phyloP scores from a whole-genome alignment of 2,797 vertebrate species.

The Fratercula arctica region DNA sequence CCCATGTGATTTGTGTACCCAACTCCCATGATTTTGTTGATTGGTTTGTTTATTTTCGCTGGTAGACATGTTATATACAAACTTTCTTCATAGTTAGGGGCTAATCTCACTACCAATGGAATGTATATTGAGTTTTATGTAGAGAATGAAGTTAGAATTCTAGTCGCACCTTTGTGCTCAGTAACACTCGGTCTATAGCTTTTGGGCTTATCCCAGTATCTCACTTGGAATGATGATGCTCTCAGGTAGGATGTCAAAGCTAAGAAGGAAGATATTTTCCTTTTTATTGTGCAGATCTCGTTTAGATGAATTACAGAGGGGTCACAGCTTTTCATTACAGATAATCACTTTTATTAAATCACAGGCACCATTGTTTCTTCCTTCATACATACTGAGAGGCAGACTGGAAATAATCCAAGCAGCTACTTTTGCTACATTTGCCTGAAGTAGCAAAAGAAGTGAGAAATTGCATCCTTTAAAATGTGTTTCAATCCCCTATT shows the following conservation, averaged over 20 bases:
- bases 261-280: neutral
- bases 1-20: neutral
- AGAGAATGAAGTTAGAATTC: neutral
- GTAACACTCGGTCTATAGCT: neutral
- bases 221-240: neutral
- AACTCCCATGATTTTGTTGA: neutral
- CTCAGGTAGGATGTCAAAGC: neutral
- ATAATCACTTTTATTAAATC: constrained; percentile 41
- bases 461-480: neutral
- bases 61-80: neutral
- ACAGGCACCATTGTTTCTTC: neutral
- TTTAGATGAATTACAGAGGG: constrained; percentile 3
- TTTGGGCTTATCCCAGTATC: neutral
- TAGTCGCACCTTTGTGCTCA: neutral
- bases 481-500: neutral
- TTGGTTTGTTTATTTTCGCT: neutral
- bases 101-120: neutral
- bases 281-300: neutral
- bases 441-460: neutral
- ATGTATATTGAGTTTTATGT: neutral
- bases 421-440: neutral
- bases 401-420: neutral
- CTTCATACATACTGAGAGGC: neutral
- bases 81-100: neutral
- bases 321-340: constrained; percentile 41